Evolutionary conservation across 2,888 invertebrate genomes (phyloP), one percentile per base, ranked within the genome.

Genomic region (Escarpia spicata): DNA sequence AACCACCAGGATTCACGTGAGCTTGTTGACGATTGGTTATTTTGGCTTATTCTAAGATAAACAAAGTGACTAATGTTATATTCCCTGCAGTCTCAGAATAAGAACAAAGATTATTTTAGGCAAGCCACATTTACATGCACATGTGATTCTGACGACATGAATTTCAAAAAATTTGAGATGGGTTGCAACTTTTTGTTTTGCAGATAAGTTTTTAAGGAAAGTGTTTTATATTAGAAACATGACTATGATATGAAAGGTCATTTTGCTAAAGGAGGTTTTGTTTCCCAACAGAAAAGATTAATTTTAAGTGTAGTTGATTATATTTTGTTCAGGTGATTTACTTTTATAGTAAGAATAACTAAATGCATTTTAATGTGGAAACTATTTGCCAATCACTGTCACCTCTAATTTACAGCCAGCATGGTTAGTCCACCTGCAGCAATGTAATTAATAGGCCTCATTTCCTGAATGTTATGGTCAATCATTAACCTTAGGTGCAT

Each of bases 391-490:
- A 75, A 75, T 19, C 19, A 26, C 19, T 26, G 75, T 6, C 26
- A 75, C n/a, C 26, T 75, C 6, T 75, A 75, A 75, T 75, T n/a
- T 75, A 75, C 75, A 75, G 75, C 75, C 75, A 75, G n/a, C n/a
- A n/a, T 26, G 75, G 26, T 3, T 26, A 75, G 75, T 26, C 75
- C n/a, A 75, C 75, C 75, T 75, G 75, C 75, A 75, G 26, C 75
- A 26, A n/a, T 75, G 75, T 26, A n/a, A 75, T 75, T 75, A 75
- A 75, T 3, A 6, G 26, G 26, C 75, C 75, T 75, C n/a, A 6
- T 75, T 75, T 75, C 75, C 75, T 75, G n/a, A 75, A 75, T 75
- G n/a, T 75, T 75, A 75, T 75, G 75, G n/a, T 75, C 26, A 75
- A 75, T 19, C 75, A 75, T 75, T 75, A 75, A 75, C n/a, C 52